A percentile compares a stretch with the other conserved stretches of the same genome.
Evolutionary conservation across 2,888 invertebrate species (phyloP).

Genomic region (Hipparchia semele): DNA sequence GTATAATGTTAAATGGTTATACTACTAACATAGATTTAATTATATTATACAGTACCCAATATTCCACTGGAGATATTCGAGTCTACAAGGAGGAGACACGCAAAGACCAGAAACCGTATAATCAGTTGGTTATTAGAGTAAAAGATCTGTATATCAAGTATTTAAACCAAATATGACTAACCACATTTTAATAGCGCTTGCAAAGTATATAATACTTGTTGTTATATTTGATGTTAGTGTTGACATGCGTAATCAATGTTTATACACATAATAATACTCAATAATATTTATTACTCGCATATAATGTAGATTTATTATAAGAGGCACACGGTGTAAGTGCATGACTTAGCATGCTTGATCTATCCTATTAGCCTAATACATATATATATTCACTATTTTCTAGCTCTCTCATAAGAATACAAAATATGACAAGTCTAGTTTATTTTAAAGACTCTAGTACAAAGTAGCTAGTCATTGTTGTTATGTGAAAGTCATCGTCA

Average conservation of each 20-base stretch:
- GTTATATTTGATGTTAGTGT: conserved; percentile 40
- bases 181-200: conserved; percentile 65
- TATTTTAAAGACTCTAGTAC: conserved; percentile 54
- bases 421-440: conserved; percentile 44
- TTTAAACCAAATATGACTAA: conserved; percentile 57
- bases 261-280: conserved; percentile 59
- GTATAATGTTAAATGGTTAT: conserved; percentile 35
- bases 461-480: conserved; percentile 75
- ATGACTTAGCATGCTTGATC: conserved; percentile 72
- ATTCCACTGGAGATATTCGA: conserved; percentile 83
- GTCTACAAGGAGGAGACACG: conserved; percentile 81
- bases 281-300: conserved; percentile 50
- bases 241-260: conserved; percentile 36
- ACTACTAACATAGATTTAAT: conserved; percentile 79
- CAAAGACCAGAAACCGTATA: conserved; percentile 82
- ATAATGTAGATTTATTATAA: conserved; percentile 49
- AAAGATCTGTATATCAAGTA: conserved; percentile 55
- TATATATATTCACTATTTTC: conserved; percentile 50
- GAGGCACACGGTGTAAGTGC: conserved; percentile 56
- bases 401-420: conserved; percentile 51
- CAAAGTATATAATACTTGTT: conserved; percentile 54
- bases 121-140: conserved; percentile 83
- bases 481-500: conserved; percentile 40
- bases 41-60: conserved; percentile 82
- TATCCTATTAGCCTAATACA: conserved; percentile 45